These are phyloP conservation scores for Syrista parreyssii DNA, from an alignment of 2,888 invertebrate species.

Conservation along the genomic window DNA sequence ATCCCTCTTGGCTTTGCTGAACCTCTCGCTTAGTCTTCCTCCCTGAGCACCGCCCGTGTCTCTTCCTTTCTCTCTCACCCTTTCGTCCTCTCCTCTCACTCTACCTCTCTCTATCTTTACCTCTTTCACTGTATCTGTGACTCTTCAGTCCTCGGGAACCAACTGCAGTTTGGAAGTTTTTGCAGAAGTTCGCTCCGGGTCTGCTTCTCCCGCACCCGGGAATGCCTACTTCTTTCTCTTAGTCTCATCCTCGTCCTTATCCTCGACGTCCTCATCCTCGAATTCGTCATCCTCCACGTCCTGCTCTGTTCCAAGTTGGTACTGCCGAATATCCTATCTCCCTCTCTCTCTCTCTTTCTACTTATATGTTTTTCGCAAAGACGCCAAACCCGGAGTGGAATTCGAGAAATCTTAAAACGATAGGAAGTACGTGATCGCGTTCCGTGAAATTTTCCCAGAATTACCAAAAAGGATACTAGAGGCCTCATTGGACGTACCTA, in stretches of 20 bases:
- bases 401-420: background rate
- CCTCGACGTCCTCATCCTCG: background rate
- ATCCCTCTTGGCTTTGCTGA: conserved; percentile 11
- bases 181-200: conserved; percentile 32
- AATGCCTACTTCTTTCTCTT: conserved; percentile 22
- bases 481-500: background rate
- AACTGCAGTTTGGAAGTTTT: conserved; percentile 51
- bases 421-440: background rate
- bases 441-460: background rate
- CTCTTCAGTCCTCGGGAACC: conserved; percentile 35
- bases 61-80: conserved; percentile 18
- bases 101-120: conserved; percentile 27
- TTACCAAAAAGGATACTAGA: background rate
- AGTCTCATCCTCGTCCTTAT: background rate
- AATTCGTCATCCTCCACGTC: background rate
- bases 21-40: conserved; percentile 22
- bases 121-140: conserved; percentile 16
- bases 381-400: background rate
- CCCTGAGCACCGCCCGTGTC: conserved; percentile 11
- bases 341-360: conserved; percentile 8
- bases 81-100: conserved; percentile 24
- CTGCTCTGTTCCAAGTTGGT: background rate
- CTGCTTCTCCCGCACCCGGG: conserved; percentile 33
- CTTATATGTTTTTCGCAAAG: background rate
- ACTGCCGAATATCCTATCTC: background rate